Base-by-base conservation (phyloP, 2,888 invertebrate genomes). In the Meandrusa payeni region DNA sequence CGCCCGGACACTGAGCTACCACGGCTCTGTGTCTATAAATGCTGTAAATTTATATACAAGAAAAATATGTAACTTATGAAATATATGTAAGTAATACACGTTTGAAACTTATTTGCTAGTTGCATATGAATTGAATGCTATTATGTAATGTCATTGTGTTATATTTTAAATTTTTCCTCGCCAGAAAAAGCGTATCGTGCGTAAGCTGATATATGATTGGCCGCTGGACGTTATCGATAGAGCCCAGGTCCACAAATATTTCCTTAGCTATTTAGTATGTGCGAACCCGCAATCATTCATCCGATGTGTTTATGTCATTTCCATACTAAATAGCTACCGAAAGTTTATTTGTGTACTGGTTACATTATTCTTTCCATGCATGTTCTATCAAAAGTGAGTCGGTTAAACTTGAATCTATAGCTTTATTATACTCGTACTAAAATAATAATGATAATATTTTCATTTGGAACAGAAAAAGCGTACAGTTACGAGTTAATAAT, bases 181-280 rank as follows among this genome's bases (percentile, higher is more conserved):
- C 61, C 48, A 51, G 54, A 64, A 67, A 61, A 64, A 56, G 53
- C 58, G 59, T 52, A 50, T 61, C 50, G 57, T 61, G 62, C 65
- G 65, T 59, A 65, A 60, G 59, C 50, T 64, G 59, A 51, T 54
- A 57, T 64, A 58, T 57, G 65, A 69, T 62, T 67, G 68, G 68
- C 65, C 65, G 60, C 54, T 57, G 59, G 61, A 62, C 56, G 51
- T 61, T 48, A 54, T 63, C 61, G 61, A 61, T 60, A 61, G 48
- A 57, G 50, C 54, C 47, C 68, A 69, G 68, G 68, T 68, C 60
- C 64, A 66, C 68, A 66, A 64, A 56, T 58, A 46, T 59, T 64
- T 61, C 55, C 53, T 57, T 68, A 69, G 68, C 68, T 69, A 69
- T 69, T 68, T 67, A 69, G 68, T 66, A 61, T 64, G 61, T 59